These are phyloP conservation scores for Euborellia annulipes DNA, from an alignment of 1,140 invertebrate species.

Conservation along the genomic window DNA sequence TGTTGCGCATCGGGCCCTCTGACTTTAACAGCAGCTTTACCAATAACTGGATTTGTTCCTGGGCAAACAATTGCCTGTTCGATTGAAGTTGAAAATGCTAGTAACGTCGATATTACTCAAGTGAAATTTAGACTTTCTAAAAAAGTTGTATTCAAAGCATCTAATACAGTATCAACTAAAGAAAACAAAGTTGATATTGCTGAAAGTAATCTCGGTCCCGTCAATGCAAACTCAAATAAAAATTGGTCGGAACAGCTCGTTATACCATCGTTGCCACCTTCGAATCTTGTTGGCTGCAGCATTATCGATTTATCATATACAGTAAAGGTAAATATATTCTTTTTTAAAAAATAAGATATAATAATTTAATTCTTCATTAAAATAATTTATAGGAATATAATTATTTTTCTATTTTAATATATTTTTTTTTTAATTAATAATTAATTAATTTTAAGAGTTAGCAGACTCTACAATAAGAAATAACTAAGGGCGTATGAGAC, in stretches of 20 bases:
- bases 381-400: too few relatives aligned
- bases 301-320: constrained; percentile 16
- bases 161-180: background rate
- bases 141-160: constrained; percentile 6
- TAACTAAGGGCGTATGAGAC: too few relatives aligned
- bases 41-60: constrained; percentile 20
- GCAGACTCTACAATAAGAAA: too few relatives aligned
- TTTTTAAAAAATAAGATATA: too few relatives aligned
- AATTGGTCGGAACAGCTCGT: constrained; percentile 1
- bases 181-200: constrained; percentile 1
- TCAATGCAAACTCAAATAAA: background rate
- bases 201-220: constrained; percentile 2
- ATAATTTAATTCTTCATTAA: too few relatives aligned
- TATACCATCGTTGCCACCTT: constrained; percentile 17
- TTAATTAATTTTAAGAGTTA: too few relatives aligned
- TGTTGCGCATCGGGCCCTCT: constrained; percentile 20
- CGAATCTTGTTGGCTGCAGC: constrained; percentile 14
- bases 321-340: constrained; percentile 7
- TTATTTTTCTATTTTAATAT: too few relatives aligned
- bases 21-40: constrained; percentile 15
- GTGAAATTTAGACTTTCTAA: constrained; percentile 4
- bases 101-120: constrained; percentile 3
- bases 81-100: constrained; percentile 19
- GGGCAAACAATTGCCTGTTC: constrained; percentile 20
- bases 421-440: too few relatives aligned